phyloP scores from a whole-genome alignment of 2,888 invertebrate species.

The Lydus trimaculatus region DNA sequence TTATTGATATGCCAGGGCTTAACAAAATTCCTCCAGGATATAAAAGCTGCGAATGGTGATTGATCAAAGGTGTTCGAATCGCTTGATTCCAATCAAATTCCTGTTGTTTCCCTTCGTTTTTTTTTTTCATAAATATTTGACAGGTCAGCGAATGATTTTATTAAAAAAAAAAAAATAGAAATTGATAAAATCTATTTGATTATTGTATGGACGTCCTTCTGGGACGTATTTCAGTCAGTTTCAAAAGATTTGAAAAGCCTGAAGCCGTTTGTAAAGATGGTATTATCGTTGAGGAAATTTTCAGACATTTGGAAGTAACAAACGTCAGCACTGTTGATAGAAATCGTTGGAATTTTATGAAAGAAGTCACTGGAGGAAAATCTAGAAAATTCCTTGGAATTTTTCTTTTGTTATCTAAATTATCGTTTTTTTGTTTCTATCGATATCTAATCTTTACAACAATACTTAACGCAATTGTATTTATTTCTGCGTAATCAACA shows the following conservation, averaged over 20 bases:
- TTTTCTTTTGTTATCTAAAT: not conserved
- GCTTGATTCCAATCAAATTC: not conserved
- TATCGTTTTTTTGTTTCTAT: not conserved
- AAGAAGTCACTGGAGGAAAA: not conserved
- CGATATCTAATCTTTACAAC: not conserved
- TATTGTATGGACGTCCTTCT: not conserved
- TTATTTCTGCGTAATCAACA: not conserved
- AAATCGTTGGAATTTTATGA: slow-evolving; percentile 14
- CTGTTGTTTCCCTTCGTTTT: not conserved
- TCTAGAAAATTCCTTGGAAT: not conserved
- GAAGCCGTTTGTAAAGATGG: slow-evolving; percentile 35
- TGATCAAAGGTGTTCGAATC: not conserved
- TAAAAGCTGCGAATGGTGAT: not conserved
- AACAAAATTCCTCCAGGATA: not conserved
- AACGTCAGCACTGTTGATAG: slow-evolving; percentile 35
- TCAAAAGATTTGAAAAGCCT: slow-evolving; percentile 24
- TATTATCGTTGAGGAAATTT: slow-evolving; percentile 26
- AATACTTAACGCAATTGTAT: not conserved
- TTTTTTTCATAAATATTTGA: not conserved
- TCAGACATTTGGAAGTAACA: slow-evolving; percentile 28
- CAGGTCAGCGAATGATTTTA: not conserved
- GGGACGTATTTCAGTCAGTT: not conserved
- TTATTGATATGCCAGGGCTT: not conserved
- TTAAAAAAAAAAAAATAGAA: not conserved
- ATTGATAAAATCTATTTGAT: not conserved